Base-by-base conservation (phyloP, 2,113 vertebrate species). In the Equus quagga region DNA sequence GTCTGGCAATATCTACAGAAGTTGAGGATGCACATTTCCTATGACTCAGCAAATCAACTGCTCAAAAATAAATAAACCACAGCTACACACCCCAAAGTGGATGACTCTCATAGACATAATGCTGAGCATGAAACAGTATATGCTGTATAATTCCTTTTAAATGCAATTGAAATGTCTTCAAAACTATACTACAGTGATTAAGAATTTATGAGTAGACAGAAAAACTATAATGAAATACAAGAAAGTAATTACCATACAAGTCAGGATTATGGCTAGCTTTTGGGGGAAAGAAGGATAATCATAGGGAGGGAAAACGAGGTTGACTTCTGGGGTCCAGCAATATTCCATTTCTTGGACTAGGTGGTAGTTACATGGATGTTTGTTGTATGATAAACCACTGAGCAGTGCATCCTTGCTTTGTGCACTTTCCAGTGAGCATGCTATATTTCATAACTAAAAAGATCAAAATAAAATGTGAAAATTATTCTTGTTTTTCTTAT, bases 391-490 rank as follows among this genome's bases (percentile, higher is more conserved):
- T 31, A 79, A 79, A 36, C 70, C 18, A 51, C 24, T 73, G 24
- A 65, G 36, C 13, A 54, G 46, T 18, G 65, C 8, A 72, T 56
- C 44, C 26, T 44, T 75, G 23, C 44, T 65, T 72, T 75, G 26
- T 51, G 36, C 21, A 23, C 19, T 64, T 75, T 90, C 51, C 28
- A 78, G 41, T 83, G 60, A 89, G 58, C 21, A 15, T 65, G 7
- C 24, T 87, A 6, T 19, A 60, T 58, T 89, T 69, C 69, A 41
- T 67, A 91, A n/a, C 51, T 72, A 60, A 93, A 75, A 78, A 36
- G 3, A 94, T n/a, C 81, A 83, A 83, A 89, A 91, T 33, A 79
- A 17, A 94, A 96, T 69, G 46, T 36, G 2, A 51, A 80, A 96
- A 78, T 21, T 13, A 49, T 76, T 95, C 46, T 24, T 46, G 2